phyloP scores from a whole-genome alignment of 2,797 vertebrate genomes.

The Yasuhikotakia modesta region DNA sequence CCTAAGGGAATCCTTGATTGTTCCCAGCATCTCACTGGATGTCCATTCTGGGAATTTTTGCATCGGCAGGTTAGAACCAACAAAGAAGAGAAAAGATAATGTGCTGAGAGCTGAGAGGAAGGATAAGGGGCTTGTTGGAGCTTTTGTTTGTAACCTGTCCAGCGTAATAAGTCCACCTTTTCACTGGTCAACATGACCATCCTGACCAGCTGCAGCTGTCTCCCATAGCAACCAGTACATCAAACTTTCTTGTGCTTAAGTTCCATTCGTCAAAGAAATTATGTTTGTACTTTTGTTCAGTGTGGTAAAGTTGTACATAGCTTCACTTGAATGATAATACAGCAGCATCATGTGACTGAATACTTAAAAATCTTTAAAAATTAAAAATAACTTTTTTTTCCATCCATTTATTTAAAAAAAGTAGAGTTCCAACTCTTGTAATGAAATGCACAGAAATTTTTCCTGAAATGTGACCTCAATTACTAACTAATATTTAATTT shows the following conservation, averaged over 20 bases:
- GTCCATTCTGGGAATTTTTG: constrained; percentile 52
- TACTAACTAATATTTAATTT: not conserved
- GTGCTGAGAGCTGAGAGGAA: constrained; percentile 18
- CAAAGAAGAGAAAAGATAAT: constrained; percentile 50
- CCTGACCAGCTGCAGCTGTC: constrained; percentile 33
- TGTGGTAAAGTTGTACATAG: not conserved
- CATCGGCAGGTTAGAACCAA: constrained; percentile 52
- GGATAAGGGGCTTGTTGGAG: constrained; percentile 12
- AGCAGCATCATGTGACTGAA: not conserved
- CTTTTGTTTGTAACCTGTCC: constrained; percentile 54
- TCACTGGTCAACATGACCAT: constrained; percentile 45
- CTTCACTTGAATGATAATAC: not conserved
- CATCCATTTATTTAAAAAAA: not conserved
- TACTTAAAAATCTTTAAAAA: not conserved
- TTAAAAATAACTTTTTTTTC: no score
- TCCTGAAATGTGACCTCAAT: not conserved
- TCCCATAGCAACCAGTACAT: constrained; percentile 39
- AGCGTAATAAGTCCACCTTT: constrained; percentile 54
- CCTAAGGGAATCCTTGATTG: constrained; percentile 25
- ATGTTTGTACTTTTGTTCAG: not conserved
- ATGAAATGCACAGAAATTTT: not conserved
- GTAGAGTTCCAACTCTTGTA: not conserved
- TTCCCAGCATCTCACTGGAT: constrained; percentile 38
- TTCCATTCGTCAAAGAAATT: not conserved
- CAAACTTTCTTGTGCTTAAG: constrained; percentile 24